A percentile compares a stretch with the other conserved stretches of the same genome.
Evolutionary conservation across 2,888 invertebrate genomes (phyloP).

Genomic region (Chironomus riparius): DNA sequence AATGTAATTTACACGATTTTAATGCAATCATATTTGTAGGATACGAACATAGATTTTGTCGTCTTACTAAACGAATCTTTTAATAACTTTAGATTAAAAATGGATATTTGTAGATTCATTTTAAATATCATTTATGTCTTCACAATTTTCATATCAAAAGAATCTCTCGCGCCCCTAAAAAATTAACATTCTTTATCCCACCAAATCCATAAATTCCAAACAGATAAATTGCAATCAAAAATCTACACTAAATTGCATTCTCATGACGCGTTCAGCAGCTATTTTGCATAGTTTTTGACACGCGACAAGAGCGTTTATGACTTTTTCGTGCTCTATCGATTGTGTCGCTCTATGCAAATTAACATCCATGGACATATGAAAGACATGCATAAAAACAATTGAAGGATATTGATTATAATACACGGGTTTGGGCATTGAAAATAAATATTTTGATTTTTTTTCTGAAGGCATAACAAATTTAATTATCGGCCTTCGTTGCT

Average conservation of each 20-base stretch:
- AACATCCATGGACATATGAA: constrained; percentile 7
- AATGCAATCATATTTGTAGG: too few relatives aligned
- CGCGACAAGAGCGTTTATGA: constrained; percentile 12
- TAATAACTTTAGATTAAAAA: too few relatives aligned
- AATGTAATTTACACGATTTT: too few relatives aligned
- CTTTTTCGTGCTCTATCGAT: constrained; percentile 15
- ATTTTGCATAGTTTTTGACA: constrained; percentile 12
- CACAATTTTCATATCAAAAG: too few relatives aligned
- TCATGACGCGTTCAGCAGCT: background rate
- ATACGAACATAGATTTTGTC: too few relatives aligned
- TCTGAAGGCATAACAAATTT: constrained; percentile 21
- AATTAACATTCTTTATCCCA: too few relatives aligned
- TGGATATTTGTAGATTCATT: too few relatives aligned
- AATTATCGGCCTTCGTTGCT: background rate
- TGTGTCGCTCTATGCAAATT: constrained; percentile 17
- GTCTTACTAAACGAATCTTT: too few relatives aligned
- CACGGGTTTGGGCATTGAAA: background rate
- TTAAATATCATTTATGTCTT: too few relatives aligned
- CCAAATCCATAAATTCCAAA: background rate
- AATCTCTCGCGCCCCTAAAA: too few relatives aligned
- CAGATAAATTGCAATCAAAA: background rate
- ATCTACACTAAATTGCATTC: background rate
- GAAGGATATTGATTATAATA: background rate
- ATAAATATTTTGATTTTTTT: constrained; percentile 20
- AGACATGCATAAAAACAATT: background rate